Evolutionary conservation across 2,113 vertebrate genomes (phyloP).

Genomic region (Tichodroma muraria): DNA sequence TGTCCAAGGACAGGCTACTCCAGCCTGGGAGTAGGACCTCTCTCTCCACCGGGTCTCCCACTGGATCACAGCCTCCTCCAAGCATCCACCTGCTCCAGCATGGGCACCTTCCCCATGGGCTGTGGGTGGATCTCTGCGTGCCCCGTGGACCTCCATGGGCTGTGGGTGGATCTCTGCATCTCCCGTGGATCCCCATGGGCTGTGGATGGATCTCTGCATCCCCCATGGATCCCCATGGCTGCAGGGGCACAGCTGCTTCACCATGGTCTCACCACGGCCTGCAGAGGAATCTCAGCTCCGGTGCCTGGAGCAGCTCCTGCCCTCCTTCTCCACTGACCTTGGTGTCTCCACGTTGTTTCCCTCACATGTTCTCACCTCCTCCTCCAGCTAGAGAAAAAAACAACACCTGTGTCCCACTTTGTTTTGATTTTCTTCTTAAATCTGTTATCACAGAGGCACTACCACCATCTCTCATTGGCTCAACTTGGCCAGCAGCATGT

Average conservation of each 20-base stretch:
- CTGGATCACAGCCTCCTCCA: neutral
- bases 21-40: neutral
- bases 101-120: neutral
- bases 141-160: too few relatives aligned
- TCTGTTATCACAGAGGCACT: neutral
- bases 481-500: neutral
- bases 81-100: fast-evolving
- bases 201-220: neutral
- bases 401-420: too few relatives aligned
- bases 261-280: fast-evolving
- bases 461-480: fast-evolving
- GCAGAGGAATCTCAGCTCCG: fast-evolving
- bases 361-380: neutral
- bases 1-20: neutral
- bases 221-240: neutral
- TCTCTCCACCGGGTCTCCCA: neutral
- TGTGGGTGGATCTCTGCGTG: too few relatives aligned
- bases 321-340: neutral
- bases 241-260: neutral
- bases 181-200: too few relatives aligned
- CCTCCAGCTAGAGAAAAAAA: neutral
- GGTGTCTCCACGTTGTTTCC: neutral
- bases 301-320: neutral
- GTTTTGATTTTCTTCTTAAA: neutral
- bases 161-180: neutral